Conservation (phyloP, 1,140 invertebrate species). For the Drosophila ananassae region DNA sequence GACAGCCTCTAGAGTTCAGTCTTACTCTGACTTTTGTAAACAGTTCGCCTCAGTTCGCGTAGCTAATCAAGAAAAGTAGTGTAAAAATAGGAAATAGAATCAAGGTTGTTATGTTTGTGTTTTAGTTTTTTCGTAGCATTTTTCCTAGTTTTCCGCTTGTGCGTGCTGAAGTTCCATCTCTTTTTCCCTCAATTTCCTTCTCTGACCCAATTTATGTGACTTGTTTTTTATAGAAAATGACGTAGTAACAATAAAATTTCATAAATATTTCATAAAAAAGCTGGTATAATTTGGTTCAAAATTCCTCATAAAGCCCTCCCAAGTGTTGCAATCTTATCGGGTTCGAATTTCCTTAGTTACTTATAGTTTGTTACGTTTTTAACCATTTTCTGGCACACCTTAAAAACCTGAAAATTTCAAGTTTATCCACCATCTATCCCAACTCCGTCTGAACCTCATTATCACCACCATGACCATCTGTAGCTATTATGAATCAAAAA, state of each 20-base stretch:
- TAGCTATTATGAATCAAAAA: constrained; percentile 43
- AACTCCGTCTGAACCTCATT: constrained; percentile 14
- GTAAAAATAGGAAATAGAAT: constrained; percentile 38
- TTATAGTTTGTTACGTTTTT: background rate
- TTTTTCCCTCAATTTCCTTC: constrained; percentile 7
- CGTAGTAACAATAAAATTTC: constrained; percentile 8
- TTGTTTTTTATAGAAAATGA: constrained; percentile 7
- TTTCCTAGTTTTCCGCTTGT: background rate
- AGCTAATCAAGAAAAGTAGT: constrained; percentile 44
- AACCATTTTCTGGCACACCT: constrained; percentile 16
- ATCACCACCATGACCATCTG: background rate
- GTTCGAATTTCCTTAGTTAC: constrained; percentile 13
- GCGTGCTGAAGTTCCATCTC: constrained; percentile 33
- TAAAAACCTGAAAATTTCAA: constrained; percentile 15
- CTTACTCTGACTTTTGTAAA: constrained; percentile 16
- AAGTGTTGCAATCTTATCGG: constrained; percentile 5
- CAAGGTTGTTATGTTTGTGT: constrained; percentile 37
- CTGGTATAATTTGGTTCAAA: background rate
- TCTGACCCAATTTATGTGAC: constrained; percentile 33
- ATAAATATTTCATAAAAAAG: constrained; percentile 3
- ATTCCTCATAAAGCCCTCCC: background rate
- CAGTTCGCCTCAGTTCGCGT: constrained; percentile 11
- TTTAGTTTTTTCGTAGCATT: constrained; percentile 24
- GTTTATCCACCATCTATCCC: constrained; percentile 33
- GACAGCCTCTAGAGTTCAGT: background rate